Evolutionary conservation across 2,797 vertebrate genomes (phyloP), one percentile per base, ranked within the genome.

Genomic region (Stomatorhinus walkeri): DNA sequence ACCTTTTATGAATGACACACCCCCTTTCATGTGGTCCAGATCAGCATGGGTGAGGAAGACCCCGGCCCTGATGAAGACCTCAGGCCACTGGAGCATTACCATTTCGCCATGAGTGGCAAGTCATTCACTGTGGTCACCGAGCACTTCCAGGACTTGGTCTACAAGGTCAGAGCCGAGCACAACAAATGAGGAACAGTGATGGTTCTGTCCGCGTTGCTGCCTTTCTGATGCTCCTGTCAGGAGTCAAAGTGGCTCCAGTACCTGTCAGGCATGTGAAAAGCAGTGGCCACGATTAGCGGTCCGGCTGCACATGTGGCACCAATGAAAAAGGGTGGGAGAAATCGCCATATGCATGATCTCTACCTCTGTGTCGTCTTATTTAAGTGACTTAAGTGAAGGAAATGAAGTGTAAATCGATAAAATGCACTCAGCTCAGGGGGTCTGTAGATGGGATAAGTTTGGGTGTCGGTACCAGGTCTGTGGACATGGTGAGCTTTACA

Each of bases 21-120:
- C 28, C 28, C 19, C 79, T 24, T 12, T 36, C 92, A 99, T 98
- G 96, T 96, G 91, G 96, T 98, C 91, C 96, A 96, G 86, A 95
- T 98, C 91, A 97, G 97, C 91, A 92, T 97, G 91, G 96, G 94
- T 88, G 96, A 97, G 12, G 95, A 95, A 52, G 0, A 36, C 19
- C 24, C 52, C 56, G 95, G 95, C 90, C 92, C 95, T 19, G 93
- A 96, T 56, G 96, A 97, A 89, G 95, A 96, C 89, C 95, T 92
- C 56, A 94, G 91, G 91, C 88, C 90, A 12, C 90, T 93, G 91
- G 95, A 97, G 89, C 93, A 94, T 84, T 99, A 96, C 91, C 98
- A 99, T 94, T 99, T 99, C 93, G 98, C 98, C 16, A 99, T 99
- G 98, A 98, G 96, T 49, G 98, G 98, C 90, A 99, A 98, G 91